These are phyloP conservation scores for Drosophila austrosaltans DNA, from an alignment of 2,888 invertebrate genomes.

Conservation along the genomic window DNA sequence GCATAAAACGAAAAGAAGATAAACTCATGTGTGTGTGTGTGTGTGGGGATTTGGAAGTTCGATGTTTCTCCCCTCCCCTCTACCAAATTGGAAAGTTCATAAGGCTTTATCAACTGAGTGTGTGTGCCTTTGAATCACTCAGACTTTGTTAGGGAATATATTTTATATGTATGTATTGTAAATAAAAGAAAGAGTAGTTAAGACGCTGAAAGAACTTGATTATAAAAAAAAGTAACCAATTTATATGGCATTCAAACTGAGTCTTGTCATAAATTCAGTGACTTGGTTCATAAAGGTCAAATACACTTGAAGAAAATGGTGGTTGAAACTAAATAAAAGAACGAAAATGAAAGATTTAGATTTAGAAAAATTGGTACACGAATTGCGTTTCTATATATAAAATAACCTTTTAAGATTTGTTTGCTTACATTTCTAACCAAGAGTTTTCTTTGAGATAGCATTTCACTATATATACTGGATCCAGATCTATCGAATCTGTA, in stretches of 20 bases:
- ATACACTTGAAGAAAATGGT: no score
- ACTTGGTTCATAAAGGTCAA: no score
- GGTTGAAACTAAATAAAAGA: no score
- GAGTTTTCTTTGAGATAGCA: no score
- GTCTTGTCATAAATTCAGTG: background rate
- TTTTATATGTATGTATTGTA: background rate
- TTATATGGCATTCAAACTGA: background rate
- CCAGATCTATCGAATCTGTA: no score
- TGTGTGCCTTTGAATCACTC: background rate
- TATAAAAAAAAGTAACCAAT: background rate
- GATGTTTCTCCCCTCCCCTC: background rate
- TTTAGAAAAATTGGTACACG: no score
- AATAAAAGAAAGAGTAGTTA: background rate
- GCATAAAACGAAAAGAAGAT: conserved; percentile 56
- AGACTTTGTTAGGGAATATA: background rate
- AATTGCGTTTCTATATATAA: no score
- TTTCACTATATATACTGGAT: no score
- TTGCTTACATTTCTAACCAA: no score
- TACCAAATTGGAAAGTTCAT: conserved; percentile 9
- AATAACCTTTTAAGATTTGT: no score
- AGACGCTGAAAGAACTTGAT: background rate
- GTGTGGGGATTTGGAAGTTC: background rate
- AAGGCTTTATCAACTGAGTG: conserved; percentile 1
- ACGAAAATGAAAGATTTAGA: no score
- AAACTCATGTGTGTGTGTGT: conserved; percentile 5